These are phyloP conservation scores for Scalopus aquaticus DNA, from an alignment of 2,113 vertebrate genomes.

Conservation along the genomic window DNA sequence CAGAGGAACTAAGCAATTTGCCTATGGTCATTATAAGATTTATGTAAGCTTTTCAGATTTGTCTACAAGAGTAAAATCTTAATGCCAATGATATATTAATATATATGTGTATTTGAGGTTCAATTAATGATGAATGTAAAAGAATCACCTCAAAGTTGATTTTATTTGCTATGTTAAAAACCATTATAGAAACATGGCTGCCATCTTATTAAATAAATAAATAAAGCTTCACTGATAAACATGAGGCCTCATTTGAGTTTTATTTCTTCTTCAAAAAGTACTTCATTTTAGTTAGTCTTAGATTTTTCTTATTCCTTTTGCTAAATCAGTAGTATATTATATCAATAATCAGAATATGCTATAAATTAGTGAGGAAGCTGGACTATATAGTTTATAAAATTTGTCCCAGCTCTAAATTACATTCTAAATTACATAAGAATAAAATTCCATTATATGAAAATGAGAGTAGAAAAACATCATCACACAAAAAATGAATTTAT, in stretches of 20 bases:
- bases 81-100: neutral
- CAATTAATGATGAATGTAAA: neutral
- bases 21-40: neutral
- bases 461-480: neutral
- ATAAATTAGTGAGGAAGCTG: neutral
- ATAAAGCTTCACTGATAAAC: constrained; percentile 19
- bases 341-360: constrained; percentile 12
- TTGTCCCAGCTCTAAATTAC: constrained; percentile 51
- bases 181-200: neutral
- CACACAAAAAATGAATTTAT: neutral
- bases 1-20: neutral
- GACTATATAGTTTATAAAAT: constrained; percentile 17
- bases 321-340: neutral
- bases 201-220: neutral
- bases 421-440: constrained; percentile 7
- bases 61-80: neutral
- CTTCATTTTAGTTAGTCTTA: neutral
- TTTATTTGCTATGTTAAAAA: constrained; percentile 31
- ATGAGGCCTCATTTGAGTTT: neutral
- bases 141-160: neutral
- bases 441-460: constrained; percentile 41
- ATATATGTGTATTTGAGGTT: neutral
- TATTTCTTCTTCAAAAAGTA: constrained; percentile 23
- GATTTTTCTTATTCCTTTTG: constrained; percentile 27
- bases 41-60: neutral